Conservation (phyloP, 2,797 vertebrate species). For the Labroides dimidiatus region DNA sequence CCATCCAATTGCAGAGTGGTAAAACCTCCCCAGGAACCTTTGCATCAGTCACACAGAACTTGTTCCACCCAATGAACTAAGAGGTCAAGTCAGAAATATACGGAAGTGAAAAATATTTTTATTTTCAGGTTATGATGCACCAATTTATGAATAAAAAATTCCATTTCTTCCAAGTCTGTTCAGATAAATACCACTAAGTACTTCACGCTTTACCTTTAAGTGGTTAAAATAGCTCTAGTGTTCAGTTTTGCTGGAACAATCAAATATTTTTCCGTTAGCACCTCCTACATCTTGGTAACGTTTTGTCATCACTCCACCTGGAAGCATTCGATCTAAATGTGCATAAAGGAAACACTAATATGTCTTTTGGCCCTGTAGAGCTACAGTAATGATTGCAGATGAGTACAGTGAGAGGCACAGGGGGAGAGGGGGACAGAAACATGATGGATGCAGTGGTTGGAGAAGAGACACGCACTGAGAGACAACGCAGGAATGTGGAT, state of each 20-base stretch:
- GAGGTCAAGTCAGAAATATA: no score
- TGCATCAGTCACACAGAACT: no score
- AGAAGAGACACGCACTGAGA: slow-evolving; percentile 36
- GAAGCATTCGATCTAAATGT: slow-evolving; percentile 33
- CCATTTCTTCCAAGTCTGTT: no score
- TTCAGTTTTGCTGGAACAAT: neutral
- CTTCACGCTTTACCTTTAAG: no score
- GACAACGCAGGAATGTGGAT: slow-evolving; percentile 50
- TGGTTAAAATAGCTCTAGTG: neutral
- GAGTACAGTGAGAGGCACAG: slow-evolving; percentile 35
- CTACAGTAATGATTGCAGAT: slow-evolving; percentile 27
- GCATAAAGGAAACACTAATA: slow-evolving; percentile 32
- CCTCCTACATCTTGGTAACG: neutral
- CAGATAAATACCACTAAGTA: no score
- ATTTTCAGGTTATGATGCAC: no score
- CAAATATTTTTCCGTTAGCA: neutral
- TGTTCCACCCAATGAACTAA: no score
- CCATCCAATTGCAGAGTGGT: no score
- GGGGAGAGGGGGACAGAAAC: slow-evolving; percentile 21
- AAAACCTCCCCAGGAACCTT: neutral
- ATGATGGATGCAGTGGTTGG: slow-evolving; percentile 51
- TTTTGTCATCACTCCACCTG: slow-evolving; percentile 11
- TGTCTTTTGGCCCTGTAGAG: slow-evolving; percentile 21
- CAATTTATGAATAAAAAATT: no score
- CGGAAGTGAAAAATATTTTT: no score